Percentiles rank a stretch among this genome's conserved stretches.
These are phyloP conservation scores for Ceratina calcarata DNA, from an alignment of 1,140 invertebrate genomes.

Conservation along the genomic window DNA sequence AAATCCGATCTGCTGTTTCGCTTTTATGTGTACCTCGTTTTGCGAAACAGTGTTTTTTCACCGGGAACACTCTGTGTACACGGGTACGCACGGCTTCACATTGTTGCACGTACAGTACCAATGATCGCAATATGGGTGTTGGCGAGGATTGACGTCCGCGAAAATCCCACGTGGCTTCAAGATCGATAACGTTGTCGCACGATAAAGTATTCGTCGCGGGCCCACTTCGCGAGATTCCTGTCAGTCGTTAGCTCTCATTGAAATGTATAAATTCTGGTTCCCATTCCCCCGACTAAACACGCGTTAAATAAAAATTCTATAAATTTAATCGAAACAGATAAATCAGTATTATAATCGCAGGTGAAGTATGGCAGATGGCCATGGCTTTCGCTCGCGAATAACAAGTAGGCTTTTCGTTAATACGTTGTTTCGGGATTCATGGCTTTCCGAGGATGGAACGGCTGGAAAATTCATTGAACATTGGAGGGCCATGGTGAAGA, in stretches of 20 bases:
- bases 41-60: neutral
- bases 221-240: neutral
- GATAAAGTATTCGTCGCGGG: slow-evolving; percentile 28
- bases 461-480: slow-evolving; percentile 7
- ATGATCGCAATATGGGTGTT: slow-evolving; percentile 35
- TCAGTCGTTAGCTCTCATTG: neutral
- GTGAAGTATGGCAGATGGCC: too few species aligned
- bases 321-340: too few species aligned
- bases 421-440: too few species aligned
- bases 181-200: slow-evolving; percentile 43
- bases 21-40: slow-evolving; percentile 3
- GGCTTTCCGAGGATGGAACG: neutral
- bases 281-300: too few species aligned
- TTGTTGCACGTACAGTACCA: slow-evolving; percentile 30
- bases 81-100: too few species aligned
- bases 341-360: too few species aligned
- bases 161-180: slow-evolving; percentile 38
- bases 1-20: slow-evolving; percentile 17
- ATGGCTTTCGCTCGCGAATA: too few species aligned
- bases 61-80: neutral
- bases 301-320: too few species aligned
- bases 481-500: neutral
- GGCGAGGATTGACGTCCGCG: slow-evolving; percentile 27
- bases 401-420: too few species aligned
- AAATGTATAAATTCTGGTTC: neutral